Conservation (phyloP, 2,797 vertebrate species). For the Vultur gryphus region DNA sequence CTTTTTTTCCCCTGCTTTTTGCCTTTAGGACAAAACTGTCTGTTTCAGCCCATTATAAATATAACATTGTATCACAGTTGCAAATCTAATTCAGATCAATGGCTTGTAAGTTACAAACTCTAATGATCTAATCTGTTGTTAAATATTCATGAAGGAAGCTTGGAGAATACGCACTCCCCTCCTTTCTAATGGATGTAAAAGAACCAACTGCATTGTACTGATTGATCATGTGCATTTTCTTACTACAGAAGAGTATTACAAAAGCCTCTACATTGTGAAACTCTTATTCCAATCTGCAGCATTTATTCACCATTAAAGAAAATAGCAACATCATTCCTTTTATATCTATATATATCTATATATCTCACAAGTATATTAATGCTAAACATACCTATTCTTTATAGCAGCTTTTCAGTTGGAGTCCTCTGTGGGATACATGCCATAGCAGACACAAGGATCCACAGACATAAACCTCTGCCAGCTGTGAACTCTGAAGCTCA, state of each 20-base stretch:
- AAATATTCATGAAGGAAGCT: constrained; percentile 70
- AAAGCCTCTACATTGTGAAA: neutral
- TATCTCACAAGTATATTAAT: neutral
- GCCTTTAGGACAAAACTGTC: neutral
- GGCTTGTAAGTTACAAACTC: constrained; percentile 32
- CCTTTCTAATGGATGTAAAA: constrained; percentile 40
- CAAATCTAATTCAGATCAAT: constrained; percentile 61
- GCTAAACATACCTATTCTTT: neutral
- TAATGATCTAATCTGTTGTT: constrained; percentile 55
- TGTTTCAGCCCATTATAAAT: constrained; percentile 51
- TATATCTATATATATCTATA: neutral
- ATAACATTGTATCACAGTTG: constrained; percentile 14
- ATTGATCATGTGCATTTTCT: constrained; percentile 30
- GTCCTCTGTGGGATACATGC: neutral
- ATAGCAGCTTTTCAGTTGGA: neutral
- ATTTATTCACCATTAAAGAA: neutral
- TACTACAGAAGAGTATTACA: neutral
- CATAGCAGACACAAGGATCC: neutral
- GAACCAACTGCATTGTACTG: constrained; percentile 29
- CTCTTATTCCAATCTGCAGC: neutral
- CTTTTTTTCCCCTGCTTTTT: neutral
- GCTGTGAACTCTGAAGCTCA: neutral
- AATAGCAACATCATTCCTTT: neutral
- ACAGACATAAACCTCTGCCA: neutral
- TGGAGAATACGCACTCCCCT: neutral